Conservation (phyloP, 2,888 invertebrate species). For the Drosophila austrosaltans region DNA sequence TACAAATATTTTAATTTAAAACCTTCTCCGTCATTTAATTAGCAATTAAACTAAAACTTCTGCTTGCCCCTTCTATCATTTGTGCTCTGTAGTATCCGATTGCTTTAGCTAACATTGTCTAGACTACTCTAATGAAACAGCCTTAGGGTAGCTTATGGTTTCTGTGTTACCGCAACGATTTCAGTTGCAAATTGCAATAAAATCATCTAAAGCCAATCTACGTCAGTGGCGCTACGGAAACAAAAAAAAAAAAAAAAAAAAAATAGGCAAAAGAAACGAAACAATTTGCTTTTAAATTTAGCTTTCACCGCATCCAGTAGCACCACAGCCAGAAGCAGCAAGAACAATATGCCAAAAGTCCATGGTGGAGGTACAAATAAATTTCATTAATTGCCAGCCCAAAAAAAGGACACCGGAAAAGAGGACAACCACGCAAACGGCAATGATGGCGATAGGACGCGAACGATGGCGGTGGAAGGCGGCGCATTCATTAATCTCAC, state of each 20-base stretch:
- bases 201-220: constrained; percentile 57
- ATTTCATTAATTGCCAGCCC: constrained; percentile 77
- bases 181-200: constrained; percentile 56
- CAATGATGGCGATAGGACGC: constrained; percentile 23
- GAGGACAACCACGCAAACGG: constrained; percentile 23
- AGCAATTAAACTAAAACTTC: constrained; percentile 2
- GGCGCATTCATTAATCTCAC: constrained; percentile 78
- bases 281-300: constrained; percentile 75
- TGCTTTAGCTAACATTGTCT: constrained; percentile 26
- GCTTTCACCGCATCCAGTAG: constrained; percentile 35
- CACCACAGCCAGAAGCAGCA: constrained; percentile 17
- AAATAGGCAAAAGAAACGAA: constrained; percentile 50
- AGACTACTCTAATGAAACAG: constrained; percentile 45
- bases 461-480: constrained; percentile 35
- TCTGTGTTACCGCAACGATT: constrained; percentile 21
- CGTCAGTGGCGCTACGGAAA: constrained; percentile 23
- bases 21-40: neutral
- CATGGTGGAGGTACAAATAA: constrained; percentile 59
- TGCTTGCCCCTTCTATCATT: neutral
- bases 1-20: neutral
- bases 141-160: constrained; percentile 24
- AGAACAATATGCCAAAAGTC: constrained; percentile 61
- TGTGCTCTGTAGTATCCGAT: constrained; percentile 13
- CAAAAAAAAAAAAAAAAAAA: neutral
- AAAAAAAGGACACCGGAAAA: constrained; percentile 47